Conservation (phyloP, 2,113 vertebrate genomes). For the Nestor notabilis region DNA sequence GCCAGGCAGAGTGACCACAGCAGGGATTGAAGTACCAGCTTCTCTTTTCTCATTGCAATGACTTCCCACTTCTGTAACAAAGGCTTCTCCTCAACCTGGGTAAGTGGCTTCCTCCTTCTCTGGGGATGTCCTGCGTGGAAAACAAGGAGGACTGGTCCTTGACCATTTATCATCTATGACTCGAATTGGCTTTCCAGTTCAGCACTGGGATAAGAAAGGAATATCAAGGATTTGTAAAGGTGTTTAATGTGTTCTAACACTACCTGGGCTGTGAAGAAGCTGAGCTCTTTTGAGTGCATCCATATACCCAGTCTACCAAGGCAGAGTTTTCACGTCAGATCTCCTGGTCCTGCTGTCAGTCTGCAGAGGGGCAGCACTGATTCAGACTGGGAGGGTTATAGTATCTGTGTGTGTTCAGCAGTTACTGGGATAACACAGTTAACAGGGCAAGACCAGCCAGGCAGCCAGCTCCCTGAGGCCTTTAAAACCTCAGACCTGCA, state of each 20-base stretch:
- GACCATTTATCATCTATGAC: not conserved
- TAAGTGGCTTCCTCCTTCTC: not conserved
- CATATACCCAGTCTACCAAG: too few relatives aligned
- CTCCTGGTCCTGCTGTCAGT: not conserved
- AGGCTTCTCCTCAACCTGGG: not conserved
- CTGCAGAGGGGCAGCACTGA: not conserved
- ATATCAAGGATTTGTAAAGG: not conserved
- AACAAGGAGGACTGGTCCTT: not conserved
- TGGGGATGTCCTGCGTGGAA: not conserved
- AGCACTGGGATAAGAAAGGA: not conserved
- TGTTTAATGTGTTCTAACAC: not conserved
- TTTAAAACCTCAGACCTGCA: not conserved
- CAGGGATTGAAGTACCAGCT: not conserved
- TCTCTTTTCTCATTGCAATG: not conserved
- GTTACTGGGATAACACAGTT: not conserved
- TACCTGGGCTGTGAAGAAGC: not conserved
- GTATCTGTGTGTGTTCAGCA: not conserved
- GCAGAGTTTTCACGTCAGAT: not conserved
- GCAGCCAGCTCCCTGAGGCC: not conserved
- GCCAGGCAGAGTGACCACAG: not conserved
- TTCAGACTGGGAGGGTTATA: not conserved
- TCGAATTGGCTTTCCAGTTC: not conserved
- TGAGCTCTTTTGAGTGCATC: not conserved
- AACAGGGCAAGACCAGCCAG: not conserved
- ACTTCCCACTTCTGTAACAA: not conserved